Conservation (phyloP, 2,888 invertebrate species). For the Cerastis leucographa region DNA sequence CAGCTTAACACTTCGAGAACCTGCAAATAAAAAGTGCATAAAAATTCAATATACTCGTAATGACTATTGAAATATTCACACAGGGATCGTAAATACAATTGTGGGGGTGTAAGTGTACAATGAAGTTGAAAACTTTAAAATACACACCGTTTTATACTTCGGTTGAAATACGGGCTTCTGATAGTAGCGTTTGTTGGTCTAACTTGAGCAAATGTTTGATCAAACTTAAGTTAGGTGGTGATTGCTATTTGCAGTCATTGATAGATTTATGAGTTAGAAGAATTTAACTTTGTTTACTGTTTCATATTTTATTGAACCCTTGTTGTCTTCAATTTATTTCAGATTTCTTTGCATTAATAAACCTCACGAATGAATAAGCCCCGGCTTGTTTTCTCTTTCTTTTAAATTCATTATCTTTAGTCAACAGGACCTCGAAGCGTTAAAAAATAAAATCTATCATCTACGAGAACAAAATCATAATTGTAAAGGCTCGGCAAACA, state of each 20-base stretch:
- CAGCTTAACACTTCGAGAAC: conserved; percentile 60
- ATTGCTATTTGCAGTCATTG: conserved; percentile 2
- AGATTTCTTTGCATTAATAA: neutral
- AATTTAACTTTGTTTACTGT: neutral
- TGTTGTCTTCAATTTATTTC: neutral
- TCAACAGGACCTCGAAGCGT: conserved; percentile 30
- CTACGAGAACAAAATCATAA: conserved; percentile 52
- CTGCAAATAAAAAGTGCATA: conserved; percentile 72
- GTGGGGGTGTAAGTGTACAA: conserved; percentile 77
- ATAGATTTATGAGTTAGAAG: neutral
- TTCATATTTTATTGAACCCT: neutral
- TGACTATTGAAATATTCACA: conserved; percentile 71
- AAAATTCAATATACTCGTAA: conserved; percentile 70
- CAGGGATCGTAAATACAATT: conserved; percentile 75
- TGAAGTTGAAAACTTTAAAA: conserved; percentile 72
- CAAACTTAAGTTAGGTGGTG: conserved; percentile 35
- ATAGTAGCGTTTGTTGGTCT: conserved; percentile 63
- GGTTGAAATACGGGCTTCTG: conserved; percentile 69
- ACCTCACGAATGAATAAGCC: neutral
- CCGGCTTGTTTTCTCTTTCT: neutral
- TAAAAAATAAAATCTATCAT: conserved; percentile 57
- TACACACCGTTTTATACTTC: conserved; percentile 69
- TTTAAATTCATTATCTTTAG: neutral
- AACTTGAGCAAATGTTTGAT: conserved; percentile 60
- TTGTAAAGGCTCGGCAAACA: conserved; percentile 61